Percentiles rank a stretch among this genome's conserved stretches.
Conservation (phyloP, 2,113 vertebrate genomes). For the Scopus umbretta region DNA sequence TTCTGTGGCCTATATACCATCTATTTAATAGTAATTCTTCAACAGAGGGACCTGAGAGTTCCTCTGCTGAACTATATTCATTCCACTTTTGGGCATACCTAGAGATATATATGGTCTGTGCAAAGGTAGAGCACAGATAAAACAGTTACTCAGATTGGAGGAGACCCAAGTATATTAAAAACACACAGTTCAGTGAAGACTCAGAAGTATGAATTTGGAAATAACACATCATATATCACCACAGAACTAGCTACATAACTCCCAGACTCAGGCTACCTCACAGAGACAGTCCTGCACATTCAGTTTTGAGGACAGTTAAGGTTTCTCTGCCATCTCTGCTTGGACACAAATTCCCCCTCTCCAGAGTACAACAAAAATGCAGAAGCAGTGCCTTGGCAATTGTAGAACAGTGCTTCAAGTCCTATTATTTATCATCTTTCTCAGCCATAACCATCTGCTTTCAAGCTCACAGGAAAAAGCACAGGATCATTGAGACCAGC, state of each 20-base stretch:
- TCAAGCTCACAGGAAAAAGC: background rate
- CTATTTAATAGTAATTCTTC: background rate
- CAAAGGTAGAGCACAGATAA: background rate
- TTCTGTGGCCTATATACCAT: background rate
- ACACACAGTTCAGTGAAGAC: background rate
- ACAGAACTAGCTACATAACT: background rate
- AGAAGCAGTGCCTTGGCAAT: background rate
- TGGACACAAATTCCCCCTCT: background rate
- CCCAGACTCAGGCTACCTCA: background rate
- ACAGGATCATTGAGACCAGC: background rate
- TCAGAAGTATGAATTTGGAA: background rate
- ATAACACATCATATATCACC: background rate
- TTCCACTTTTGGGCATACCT: background rate
- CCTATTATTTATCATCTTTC: background rate
- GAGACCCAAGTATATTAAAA: background rate
- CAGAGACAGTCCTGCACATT: background rate
- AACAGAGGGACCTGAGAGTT: background rate
- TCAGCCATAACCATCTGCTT: background rate
- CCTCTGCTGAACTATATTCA: background rate
- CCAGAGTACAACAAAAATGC: background rate
- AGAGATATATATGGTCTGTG: background rate
- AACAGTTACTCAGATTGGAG: background rate
- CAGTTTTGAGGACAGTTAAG: background rate
- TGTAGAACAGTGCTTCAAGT: background rate
- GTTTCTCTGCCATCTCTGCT: background rate